Evolutionary conservation across 2,888 invertebrate genomes (phyloP).

Genomic region (Leucophora obtusa): DNA sequence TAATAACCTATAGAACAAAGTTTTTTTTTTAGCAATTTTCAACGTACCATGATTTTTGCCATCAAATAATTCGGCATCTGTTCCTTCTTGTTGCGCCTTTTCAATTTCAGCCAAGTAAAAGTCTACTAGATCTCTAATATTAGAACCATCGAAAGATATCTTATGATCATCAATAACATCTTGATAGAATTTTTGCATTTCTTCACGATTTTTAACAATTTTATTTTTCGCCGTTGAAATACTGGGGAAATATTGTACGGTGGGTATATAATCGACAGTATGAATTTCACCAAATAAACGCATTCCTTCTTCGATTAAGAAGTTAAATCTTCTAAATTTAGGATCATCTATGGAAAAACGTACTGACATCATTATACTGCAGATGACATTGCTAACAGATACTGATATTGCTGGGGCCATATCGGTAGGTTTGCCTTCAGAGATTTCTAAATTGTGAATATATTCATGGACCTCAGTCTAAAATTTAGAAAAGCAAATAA

Average conservation of each 20-base stretch:
- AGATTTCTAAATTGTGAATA: constrained; percentile 82
- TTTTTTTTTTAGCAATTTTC: neutral
- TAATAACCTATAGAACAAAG: neutral
- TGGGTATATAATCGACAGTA: constrained; percentile 90
- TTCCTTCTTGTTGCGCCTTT: constrained; percentile 88
- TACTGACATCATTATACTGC: constrained; percentile 93
- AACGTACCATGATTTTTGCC: constrained; percentile 90
- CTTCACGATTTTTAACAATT: constrained; percentile 85
- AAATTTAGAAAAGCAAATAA: neutral
- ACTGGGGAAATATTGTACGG: constrained; percentile 84
- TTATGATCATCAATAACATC: constrained; percentile 90
- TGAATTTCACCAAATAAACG: constrained; percentile 89
- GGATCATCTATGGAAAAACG: constrained; percentile 88
- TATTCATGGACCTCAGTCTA: constrained; percentile 88
- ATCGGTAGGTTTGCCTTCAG: constrained; percentile 85
- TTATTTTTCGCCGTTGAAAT: constrained; percentile 83
- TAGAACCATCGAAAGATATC: constrained; percentile 85
- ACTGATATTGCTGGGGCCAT: constrained; percentile 88
- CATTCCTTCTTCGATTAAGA: constrained; percentile 95
- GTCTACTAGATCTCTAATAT: constrained; percentile 91
- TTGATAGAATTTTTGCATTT: constrained; percentile 92
- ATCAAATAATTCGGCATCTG: constrained; percentile 86
- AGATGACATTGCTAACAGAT: constrained; percentile 93
- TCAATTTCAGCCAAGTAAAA: constrained; percentile 91
- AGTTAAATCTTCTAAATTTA: constrained; percentile 88